These are phyloP conservation scores for Tragelaphus buxtoni DNA, from an alignment of 2,113 vertebrate genomes.

Conservation along the genomic window DNA sequence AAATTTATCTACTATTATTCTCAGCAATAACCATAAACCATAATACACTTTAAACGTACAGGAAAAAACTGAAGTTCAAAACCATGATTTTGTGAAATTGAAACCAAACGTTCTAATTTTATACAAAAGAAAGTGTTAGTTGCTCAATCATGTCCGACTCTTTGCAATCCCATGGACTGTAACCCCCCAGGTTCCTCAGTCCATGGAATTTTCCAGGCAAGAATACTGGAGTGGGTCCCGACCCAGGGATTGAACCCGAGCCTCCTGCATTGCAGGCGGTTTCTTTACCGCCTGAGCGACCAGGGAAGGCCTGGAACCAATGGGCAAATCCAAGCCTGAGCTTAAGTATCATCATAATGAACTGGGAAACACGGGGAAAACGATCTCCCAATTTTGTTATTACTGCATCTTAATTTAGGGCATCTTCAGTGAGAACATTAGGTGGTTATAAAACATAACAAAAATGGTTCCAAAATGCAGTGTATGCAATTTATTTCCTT, in stretches of 20 bases:
- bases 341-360: not conserved
- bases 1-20: not conserved
- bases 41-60: not conserved
- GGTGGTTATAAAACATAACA: conserved; percentile 31
- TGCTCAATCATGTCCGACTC: not conserved
- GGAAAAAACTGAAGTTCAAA: not conserved
- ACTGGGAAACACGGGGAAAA: not conserved
- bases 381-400: not conserved
- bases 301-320: not conserved
- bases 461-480: conserved; percentile 34
- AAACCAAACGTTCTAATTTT: not conserved
- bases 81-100: not conserved
- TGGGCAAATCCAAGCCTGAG: not conserved
- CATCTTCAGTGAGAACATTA: not conserved
- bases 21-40: not conserved
- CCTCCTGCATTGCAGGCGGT: not conserved
- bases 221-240: not conserved
- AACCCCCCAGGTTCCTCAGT: not conserved
- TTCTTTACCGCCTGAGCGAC: not conserved
- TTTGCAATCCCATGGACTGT: not conserved
- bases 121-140: not conserved
- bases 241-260: fast-evolving
- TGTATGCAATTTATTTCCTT: conserved; percentile 24
- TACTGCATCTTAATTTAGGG: not conserved
- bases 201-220: not conserved